These are phyloP conservation scores for Corydoras maculifer DNA, from an alignment of 2,113 vertebrate species.

Conservation along the genomic window DNA sequence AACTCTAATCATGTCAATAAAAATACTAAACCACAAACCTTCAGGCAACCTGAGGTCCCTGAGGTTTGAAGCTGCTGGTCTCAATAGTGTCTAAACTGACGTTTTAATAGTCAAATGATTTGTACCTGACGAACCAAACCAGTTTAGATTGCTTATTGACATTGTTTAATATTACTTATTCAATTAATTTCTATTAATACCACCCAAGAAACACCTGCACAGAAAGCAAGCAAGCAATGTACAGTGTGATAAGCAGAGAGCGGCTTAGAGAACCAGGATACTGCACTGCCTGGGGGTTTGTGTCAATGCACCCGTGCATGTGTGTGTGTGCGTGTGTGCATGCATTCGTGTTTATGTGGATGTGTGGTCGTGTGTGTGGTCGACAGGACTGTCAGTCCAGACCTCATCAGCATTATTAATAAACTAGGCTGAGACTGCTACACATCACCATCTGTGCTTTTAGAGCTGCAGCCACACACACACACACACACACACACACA, in stretches of 20 bases:
- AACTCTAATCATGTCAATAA: too few relatives aligned
- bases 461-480: conserved; percentile 15
- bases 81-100: too few relatives aligned
- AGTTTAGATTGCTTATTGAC: too few relatives aligned
- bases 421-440: conserved; percentile 25
- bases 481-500: conserved; percentile 28
- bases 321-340: not conserved
- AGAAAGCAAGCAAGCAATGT: not conserved
- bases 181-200: too few relatives aligned
- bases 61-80: too few relatives aligned
- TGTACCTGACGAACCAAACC: too few relatives aligned
- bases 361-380: not conserved
- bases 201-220: not conserved
- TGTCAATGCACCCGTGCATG: not conserved
- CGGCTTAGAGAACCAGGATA: not conserved
- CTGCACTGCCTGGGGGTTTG: conserved; percentile 1
- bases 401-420: conserved; percentile 38
- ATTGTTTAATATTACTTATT: too few relatives aligned
- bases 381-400: conserved; percentile 19
- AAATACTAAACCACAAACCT: too few relatives aligned
- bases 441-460: conserved; percentile 30
- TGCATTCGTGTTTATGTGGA: conserved; percentile 2
- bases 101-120: too few relatives aligned
- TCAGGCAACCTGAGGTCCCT: too few relatives aligned
- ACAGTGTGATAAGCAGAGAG: not conserved